Conservation (phyloP, 2,113 vertebrate species). For the Calcarius ornatus region DNA sequence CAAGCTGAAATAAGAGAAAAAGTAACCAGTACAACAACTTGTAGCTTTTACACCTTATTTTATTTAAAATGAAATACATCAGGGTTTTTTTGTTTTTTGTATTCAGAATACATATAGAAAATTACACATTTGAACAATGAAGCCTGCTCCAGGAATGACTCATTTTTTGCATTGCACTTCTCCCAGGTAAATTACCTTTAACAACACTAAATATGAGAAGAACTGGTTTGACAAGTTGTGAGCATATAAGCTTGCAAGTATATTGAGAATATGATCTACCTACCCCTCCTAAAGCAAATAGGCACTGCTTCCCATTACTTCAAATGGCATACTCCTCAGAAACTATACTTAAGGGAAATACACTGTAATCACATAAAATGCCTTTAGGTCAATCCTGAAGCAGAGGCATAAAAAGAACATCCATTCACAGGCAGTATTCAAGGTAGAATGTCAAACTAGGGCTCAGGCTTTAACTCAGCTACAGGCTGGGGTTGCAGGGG, state of each 20-base stretch:
- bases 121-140: background rate
- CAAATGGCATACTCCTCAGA: background rate
- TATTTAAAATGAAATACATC: background rate
- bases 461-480: background rate
- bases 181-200: conserved; percentile 26
- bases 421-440: background rate
- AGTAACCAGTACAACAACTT: background rate
- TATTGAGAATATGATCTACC: background rate
- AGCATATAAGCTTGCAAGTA: background rate
- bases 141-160: background rate
- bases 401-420: background rate
- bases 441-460: background rate
- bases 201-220: background rate
- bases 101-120: background rate
- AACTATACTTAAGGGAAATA: background rate
- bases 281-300: background rate
- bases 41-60: background rate
- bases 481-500: background rate
- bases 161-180: background rate
- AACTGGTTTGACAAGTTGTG: background rate
- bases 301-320: background rate
- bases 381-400: background rate
- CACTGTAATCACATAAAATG: background rate
- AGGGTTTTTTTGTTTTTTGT: background rate
- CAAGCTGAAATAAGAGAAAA: background rate